Evolutionary conservation across 2,888 invertebrate species (phyloP).

Genomic region (Congeria kusceri): DNA sequence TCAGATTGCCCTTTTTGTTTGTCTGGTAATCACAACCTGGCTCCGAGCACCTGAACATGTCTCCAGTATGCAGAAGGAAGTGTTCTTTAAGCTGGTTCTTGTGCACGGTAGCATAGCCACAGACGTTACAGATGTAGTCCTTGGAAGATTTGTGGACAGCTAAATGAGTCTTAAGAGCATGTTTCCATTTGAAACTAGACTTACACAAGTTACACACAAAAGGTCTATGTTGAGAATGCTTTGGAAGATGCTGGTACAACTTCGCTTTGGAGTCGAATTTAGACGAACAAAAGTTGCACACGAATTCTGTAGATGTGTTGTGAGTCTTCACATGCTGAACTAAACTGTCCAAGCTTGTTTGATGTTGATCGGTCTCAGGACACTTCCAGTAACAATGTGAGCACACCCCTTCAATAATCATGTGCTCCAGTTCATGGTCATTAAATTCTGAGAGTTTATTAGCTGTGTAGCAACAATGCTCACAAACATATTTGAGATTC

Average conservation of each 20-base stretch:
- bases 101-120: slow-evolving; percentile 88
- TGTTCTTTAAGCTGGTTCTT: slow-evolving; percentile 87
- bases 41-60: slow-evolving; percentile 86
- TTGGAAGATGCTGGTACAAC: slow-evolving; percentile 87
- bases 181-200: slow-evolving; percentile 88
- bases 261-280: slow-evolving; percentile 87
- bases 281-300: slow-evolving; percentile 87
- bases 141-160: slow-evolving; percentile 87
- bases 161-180: slow-evolving; percentile 86
- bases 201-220: slow-evolving; percentile 87
- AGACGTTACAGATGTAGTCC: slow-evolving; percentile 87
- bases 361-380: slow-evolving; percentile 56
- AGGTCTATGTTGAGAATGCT: slow-evolving; percentile 87
- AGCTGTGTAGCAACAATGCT: slow-evolving; percentile 71
- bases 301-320: slow-evolving; percentile 86
- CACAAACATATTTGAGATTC: slow-evolving; percentile 66
- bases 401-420: slow-evolving; percentile 80
- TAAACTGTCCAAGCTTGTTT: slow-evolving; percentile 71
- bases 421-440: slow-evolving; percentile 74
- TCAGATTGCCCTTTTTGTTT: slow-evolving; percentile 87
- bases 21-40: slow-evolving; percentile 86
- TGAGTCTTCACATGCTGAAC: slow-evolving; percentile 85
- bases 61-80: slow-evolving; percentile 87
- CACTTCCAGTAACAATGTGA: slow-evolving; percentile 84
- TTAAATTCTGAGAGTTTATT: slow-evolving; percentile 69